Conservation (phyloP, 2,113 vertebrate species). For the Setophaga petechia region DNA sequence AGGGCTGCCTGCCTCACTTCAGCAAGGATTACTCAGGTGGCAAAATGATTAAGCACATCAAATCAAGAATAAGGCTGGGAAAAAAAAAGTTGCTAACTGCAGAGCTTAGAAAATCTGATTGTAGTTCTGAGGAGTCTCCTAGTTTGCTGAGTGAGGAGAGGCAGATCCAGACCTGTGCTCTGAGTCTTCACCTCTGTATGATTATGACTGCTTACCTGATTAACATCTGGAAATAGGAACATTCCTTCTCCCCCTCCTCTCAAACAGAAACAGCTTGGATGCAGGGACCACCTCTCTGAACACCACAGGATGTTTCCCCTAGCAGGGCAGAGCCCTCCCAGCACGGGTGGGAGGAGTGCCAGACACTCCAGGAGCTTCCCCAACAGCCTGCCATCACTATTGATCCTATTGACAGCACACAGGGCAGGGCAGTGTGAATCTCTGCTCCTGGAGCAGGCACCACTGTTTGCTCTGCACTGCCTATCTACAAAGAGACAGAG, state of each 20-base stretch:
- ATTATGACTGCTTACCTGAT: neutral
- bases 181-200: neutral
- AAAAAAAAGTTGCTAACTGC: neutral
- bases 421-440: neutral
- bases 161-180: neutral
- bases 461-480: neutral
- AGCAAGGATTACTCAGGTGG: neutral
- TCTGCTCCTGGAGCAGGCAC: neutral
- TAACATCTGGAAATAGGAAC: neutral
- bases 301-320: neutral
- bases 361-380: neutral
- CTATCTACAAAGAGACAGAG: neutral
- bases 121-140: neutral
- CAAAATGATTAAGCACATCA: neutral
- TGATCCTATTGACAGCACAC: rapidly evolving
- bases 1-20: neutral
- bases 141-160: neutral
- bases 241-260: neutral
- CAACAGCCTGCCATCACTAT: neutral
- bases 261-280: neutral
- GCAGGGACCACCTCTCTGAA: neutral
- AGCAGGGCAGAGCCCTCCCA: neutral
- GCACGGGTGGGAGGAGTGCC: rapidly evolving
- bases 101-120: neutral
- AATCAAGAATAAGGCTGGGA: neutral